A percentile compares a stretch with the other conserved stretches of the same genome.
These are phyloP conservation scores for Fabriciana adippe DNA, from an alignment of 2,888 invertebrate species.

Conservation along the genomic window DNA sequence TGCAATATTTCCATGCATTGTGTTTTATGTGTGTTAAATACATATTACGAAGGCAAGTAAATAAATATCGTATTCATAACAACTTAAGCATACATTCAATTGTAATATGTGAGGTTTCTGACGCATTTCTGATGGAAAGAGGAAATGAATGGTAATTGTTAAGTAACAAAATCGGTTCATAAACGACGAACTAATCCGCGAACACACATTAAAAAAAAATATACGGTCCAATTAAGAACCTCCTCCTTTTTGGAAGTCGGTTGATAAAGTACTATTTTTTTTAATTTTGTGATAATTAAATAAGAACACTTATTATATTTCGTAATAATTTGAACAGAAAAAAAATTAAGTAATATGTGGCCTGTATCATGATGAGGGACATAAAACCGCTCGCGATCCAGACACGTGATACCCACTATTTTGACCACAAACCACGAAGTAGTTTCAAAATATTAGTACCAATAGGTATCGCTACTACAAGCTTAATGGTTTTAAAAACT, in stretches of 20 bases:
- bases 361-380: conserved; percentile 24
- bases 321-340: conserved; percentile 9
- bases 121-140: not conserved
- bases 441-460: conserved; percentile 57
- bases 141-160: not conserved
- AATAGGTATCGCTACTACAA: conserved; percentile 71
- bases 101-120: conserved; percentile 12
- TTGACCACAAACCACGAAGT: conserved; percentile 46
- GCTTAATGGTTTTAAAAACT: conserved; percentile 75
- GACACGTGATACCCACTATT: conserved; percentile 38
- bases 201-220: no score
- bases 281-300: conserved; percentile 1
- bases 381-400: conserved; percentile 30
- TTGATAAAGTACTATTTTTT: conserved; percentile 3
- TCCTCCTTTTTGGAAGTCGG: no score
- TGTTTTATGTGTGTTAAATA: no score
- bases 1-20: not conserved
- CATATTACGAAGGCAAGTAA: conserved; percentile 1
- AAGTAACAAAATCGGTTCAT: no score
- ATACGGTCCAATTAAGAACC: no score
- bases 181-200: no score
- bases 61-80: conserved; percentile 1
- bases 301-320: conserved; percentile 9
- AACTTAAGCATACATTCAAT: not conserved
- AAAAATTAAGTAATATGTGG: conserved; percentile 21